These are phyloP conservation scores for Harpalus rufipes DNA, from an alignment of 2,888 invertebrate genomes.

Conservation along the genomic window DNA sequence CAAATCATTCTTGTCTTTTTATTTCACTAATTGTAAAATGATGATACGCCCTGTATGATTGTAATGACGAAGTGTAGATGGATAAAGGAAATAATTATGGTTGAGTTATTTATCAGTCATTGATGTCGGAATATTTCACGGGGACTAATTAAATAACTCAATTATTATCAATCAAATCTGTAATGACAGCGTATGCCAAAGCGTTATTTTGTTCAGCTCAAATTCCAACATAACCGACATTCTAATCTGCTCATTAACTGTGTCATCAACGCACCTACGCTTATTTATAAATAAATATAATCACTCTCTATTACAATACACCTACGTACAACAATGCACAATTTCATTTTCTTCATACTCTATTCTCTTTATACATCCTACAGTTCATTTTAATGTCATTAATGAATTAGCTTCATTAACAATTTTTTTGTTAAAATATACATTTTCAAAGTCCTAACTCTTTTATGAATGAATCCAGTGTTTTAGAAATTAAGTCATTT, in stretches of 20 bases:
- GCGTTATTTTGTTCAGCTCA: constrained; percentile 25
- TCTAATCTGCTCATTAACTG: constrained; percentile 34
- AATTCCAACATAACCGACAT: constrained; percentile 19
- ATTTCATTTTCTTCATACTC: not conserved
- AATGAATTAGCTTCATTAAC: no score
- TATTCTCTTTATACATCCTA: not conserved
- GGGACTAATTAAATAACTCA: constrained; percentile 50
- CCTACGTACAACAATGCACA: not conserved
- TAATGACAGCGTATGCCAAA: constrained; percentile 29
- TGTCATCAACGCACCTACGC: constrained; percentile 10
- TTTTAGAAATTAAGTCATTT: no score
- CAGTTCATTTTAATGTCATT: no score
- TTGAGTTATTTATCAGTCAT: constrained; percentile 45
- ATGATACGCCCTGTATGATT: not conserved
- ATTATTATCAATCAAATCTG: constrained; percentile 50
- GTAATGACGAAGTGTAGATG: constrained; percentile 9
- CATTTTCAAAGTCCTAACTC: no score
- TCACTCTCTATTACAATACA: not conserved
- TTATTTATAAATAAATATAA: not conserved
- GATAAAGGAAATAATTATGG: constrained; percentile 47
- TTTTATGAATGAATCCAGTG: no score
- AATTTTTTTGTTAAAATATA: no score
- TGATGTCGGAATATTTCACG: constrained; percentile 46
- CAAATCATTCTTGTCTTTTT: no score
- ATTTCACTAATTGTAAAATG: no score